These are phyloP conservation scores for Drosophila oshimai DNA, from an alignment of 1,140 invertebrate genomes.

Conservation along the genomic window DNA sequence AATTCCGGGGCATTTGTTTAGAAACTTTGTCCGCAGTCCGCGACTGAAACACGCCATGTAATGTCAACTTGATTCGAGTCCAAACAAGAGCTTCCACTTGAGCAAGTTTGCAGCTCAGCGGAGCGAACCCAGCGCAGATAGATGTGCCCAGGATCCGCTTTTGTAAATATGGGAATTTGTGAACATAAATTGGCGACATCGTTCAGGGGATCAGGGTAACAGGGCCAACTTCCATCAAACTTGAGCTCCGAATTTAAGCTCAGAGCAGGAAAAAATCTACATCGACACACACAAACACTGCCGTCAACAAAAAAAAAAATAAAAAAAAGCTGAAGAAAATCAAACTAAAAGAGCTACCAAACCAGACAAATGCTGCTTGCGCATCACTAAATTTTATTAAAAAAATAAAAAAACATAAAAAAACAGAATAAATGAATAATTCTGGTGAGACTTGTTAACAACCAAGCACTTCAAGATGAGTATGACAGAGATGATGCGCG, in stretches of 20 bases:
- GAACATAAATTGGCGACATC: slow-evolving; percentile 39
- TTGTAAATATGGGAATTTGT: slow-evolving; percentile 33
- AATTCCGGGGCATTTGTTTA: slow-evolving; percentile 65
- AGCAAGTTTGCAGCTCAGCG: slow-evolving; percentile 37
- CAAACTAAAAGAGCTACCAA: background rate
- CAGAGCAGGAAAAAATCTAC: background rate
- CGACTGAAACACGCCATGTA: slow-evolving; percentile 28
- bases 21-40: slow-evolving; percentile 44
- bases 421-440: background rate
- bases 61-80: slow-evolving; percentile 51
- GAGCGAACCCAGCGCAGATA: slow-evolving; percentile 15
- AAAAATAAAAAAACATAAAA: background rate
- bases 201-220: slow-evolving; percentile 34
- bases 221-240: slow-evolving; percentile 18
- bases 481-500: slow-evolving; percentile 28
- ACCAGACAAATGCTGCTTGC: background rate
- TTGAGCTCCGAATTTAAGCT: background rate
- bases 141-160: background rate
- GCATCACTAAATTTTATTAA: background rate
- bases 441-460: background rate
- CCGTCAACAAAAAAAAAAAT: background rate
- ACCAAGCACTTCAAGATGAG: slow-evolving; percentile 14
- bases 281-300: background rate
- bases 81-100: slow-evolving; percentile 45
- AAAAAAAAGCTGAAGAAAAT: background rate